phyloP scores from a whole-genome alignment of 2,113 vertebrate genomes.

The Heterocephalus glaber region DNA sequence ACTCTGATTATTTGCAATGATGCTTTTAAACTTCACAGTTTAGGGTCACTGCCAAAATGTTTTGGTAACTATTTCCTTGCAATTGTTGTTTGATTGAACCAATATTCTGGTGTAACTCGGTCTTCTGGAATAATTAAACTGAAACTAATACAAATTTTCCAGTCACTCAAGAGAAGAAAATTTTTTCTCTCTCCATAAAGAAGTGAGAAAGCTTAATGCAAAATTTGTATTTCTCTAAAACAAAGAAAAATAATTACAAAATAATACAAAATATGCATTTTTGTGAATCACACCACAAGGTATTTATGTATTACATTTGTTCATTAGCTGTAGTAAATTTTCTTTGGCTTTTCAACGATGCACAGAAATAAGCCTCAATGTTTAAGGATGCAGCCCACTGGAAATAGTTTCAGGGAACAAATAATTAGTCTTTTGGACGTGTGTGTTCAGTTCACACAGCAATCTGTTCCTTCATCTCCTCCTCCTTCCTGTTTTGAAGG shows the following conservation, averaged over 20 bases:
- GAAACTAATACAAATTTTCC: constrained; percentile 27
- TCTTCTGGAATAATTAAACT: constrained; percentile 6
- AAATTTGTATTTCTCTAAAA: constrained; percentile 1
- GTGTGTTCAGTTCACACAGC: constrained; percentile 79
- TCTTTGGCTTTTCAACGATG: constrained; percentile 78
- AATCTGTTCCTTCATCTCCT: constrained; percentile 83
- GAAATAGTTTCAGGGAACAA: constrained; percentile 83
- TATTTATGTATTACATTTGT: constrained; percentile 72
- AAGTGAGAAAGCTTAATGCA: neutral
- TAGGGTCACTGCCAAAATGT: constrained; percentile 14
- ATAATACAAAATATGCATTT: constrained; percentile 3
- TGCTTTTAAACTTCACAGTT: constrained; percentile 51
- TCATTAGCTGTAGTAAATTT: constrained; percentile 73
- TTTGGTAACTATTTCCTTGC: constrained; percentile 55
- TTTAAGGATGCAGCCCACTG: constrained; percentile 76
- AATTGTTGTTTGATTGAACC: constrained; percentile 51
- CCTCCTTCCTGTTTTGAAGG: constrained; percentile 87
- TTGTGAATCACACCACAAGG: neutral
- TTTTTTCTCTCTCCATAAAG: constrained; percentile 36
- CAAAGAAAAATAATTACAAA: constrained; percentile 63
- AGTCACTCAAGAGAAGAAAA: constrained; percentile 1
- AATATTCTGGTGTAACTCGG: constrained; percentile 57
- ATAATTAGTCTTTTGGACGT: constrained; percentile 85
- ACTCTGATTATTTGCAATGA: neutral
- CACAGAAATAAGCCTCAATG: constrained; percentile 76